Evolutionary conservation across 2,113 vertebrate species (phyloP), one percentile per base, ranked within the genome.

Genomic region (Pteruthius melanotis): DNA sequence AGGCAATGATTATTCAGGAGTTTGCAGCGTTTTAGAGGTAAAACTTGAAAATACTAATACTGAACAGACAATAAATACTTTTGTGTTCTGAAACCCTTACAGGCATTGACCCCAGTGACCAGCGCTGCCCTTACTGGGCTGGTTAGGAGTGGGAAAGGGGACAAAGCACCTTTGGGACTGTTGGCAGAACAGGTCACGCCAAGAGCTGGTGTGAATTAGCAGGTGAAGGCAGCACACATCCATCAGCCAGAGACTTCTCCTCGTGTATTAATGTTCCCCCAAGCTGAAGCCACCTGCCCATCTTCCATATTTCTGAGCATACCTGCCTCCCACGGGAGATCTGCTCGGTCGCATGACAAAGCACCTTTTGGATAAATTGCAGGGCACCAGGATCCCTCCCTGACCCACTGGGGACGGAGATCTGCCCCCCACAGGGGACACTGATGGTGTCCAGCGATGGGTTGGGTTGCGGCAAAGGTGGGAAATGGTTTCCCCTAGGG

Each of bases 401-500:
- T 31, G 44, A 26, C 63, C 35, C 1, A 1, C 65, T 45, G 59
- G n/a, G 20, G 28, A 57, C 3, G 0, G 8, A 45, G 27, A 9
- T 3, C 60, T 50, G 61, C 39, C 33, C 13, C 21, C 7, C 47
- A 17, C 70, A 39, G 2, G 26, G 49, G 31, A 33, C 64, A 47
- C 28, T 11, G 61, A 60, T 2, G 39, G 23, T 27, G n/a, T 26
- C n/a, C 47, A 35, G 56, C 13, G 6, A 47, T 10, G 26, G 7
- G 3, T 1, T 37, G 49, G 1, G 30, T 26, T 20, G 22, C 0
- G 0, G 49, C 6, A 54, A 61, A 69, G 14, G 35, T 35, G 15
- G 8, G 35, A 49, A 54, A 53, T 45, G 19, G 9, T 61, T 74
- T 88, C 75, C 60, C 42, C 26, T 3, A 10, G 13, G 20, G 31